Evolutionary conservation across 2,888 invertebrate species (phyloP).

Genomic region (Eupithecia subfuscata): DNA sequence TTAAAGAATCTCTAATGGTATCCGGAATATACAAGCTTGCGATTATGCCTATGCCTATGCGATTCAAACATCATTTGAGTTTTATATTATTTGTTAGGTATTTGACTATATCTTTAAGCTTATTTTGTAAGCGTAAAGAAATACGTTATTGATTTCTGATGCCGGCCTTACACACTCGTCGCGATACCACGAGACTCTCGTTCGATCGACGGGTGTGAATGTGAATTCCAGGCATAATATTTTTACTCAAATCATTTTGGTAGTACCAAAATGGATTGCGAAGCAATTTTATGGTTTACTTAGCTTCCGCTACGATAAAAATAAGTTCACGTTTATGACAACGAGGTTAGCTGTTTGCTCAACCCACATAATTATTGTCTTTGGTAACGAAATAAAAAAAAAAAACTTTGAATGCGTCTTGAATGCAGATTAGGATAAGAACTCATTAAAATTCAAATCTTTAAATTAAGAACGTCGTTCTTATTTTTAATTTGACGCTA

Average conservation of each 20-base stretch:
- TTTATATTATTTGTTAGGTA: too few species aligned
- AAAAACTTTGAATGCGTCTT: background rate
- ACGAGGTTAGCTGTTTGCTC: background rate
- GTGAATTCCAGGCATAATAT: too few species aligned
- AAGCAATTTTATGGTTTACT: too few species aligned
- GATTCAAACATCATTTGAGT: background rate
- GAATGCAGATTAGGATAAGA: background rate
- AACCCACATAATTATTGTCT: background rate
- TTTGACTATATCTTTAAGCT: too few species aligned
- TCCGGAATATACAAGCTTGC: slow-evolving; percentile 40
- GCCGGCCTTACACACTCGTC: too few species aligned
- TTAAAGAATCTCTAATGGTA: slow-evolving; percentile 79
- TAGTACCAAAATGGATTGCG: too few species aligned
- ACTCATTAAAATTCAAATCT: background rate
- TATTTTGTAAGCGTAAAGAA: background rate
- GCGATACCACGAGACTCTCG: too few species aligned
- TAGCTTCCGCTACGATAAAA: too few species aligned
- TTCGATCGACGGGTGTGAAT: too few species aligned
- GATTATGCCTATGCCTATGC: slow-evolving; percentile 4
- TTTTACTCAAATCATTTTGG: background rate
- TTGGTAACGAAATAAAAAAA: background rate
- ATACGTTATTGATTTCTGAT: background rate
- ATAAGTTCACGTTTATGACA: background rate
- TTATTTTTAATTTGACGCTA: background rate
- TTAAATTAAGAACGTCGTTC: background rate